phyloP scores from a whole-genome alignment of 2,797 vertebrate genomes.

The Melanogrammus aeglefinus region DNA sequence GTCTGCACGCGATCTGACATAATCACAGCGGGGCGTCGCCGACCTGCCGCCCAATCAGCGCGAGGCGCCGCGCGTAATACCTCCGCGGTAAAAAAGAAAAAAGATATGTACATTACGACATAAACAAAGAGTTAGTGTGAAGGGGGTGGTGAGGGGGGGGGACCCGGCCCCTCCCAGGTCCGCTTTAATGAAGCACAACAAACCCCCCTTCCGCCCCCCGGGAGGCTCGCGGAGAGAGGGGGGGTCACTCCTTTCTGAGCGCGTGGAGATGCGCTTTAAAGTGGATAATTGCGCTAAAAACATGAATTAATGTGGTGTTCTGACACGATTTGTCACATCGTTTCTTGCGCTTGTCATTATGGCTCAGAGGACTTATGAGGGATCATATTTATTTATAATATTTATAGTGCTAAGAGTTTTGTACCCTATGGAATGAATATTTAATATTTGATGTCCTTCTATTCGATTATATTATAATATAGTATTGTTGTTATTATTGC shows the following conservation, averaged over 20 bases:
- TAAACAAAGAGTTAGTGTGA: conserved; percentile 71
- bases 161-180: conserved; percentile 52
- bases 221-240: not conserved
- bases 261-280: conserved; percentile 39
- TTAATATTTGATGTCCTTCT: not conserved
- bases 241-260: not conserved
- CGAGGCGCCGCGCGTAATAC: conserved; percentile 76
- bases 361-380: not conserved
- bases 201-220: conserved; percentile 38
- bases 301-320: not conserved
- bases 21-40: conserved; percentile 87
- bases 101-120: conserved; percentile 71
- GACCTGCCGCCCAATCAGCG: conserved; percentile 90
- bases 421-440: not conserved
- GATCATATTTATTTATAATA: not conserved
- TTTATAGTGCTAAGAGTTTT: not conserved
- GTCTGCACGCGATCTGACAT: conserved; percentile 90
- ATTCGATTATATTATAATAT: not conserved
- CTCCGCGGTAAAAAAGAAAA: conserved; percentile 59
- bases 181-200: conserved; percentile 68
- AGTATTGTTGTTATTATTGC: not conserved
- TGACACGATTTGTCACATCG: not conserved
- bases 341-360: not conserved
- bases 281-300: conserved; percentile 6
- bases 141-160: not conserved